Evolutionary conservation across 2,888 invertebrate genomes (phyloP), one percentile per base, ranked within the genome.

Genomic region (Cephus pulcher): DNA sequence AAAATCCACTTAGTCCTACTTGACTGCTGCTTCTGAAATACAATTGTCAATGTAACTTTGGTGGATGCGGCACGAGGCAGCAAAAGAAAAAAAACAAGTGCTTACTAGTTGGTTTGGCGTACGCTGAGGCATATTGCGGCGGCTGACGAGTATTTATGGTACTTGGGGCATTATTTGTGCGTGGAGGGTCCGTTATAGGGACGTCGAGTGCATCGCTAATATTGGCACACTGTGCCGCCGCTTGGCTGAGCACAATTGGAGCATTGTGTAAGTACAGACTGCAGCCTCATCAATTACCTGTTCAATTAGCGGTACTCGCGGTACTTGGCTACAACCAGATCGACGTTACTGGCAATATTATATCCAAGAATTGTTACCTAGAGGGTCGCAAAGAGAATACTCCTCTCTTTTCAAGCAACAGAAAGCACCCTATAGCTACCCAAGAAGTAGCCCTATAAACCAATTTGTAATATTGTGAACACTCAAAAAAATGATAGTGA

Each of bases 181-280:
- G 85, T 84, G 80, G 81, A 79, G 79, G 82, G 82, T 86, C 87
- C 88, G 87, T 86, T 87, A 88, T 88, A 86, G 86, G 87, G 86
- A 88, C 84, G 86, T 89, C 88, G 89, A 89, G 89, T 88, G 89
- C 88, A 89, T 89, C 87, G 88, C 89, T 88, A 89, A 89, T 89
- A 89, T 89, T 89, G 89, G 88, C 88, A 84, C 81, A 82, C 82
- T 81, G 77, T 69, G 85, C 84, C 84, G 86, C 85, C 85, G 88
- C 88, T 88, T 85, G 84, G 87, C 84, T 85, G 88, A 87, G 88
- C 88, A 89, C 89, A 89, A 89, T 89, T 88, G 88, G 88, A 88
- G 88, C 88, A 88, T 88, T 88, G 88, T 88, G 87, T 88, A 88
- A 88, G 88, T 88, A 88, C 87, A 88, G 88, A 88, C 88, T 88